These are phyloP conservation scores for Agapetus fuscipes DNA, from an alignment of 2,888 invertebrate genomes.

Conservation along the genomic window DNA sequence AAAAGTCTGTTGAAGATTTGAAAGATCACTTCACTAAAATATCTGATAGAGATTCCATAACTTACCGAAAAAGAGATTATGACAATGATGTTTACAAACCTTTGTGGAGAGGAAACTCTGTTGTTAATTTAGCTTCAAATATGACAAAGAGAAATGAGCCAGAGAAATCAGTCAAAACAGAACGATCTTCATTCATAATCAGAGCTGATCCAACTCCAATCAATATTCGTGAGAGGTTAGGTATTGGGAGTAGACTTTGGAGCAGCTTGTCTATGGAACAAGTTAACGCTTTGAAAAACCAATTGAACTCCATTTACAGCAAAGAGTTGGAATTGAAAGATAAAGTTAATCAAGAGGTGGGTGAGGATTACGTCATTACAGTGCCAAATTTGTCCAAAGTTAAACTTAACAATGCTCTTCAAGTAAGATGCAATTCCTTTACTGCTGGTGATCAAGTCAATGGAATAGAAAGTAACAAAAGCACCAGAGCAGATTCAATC, in stretches of 20 bases:
- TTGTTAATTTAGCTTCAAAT: slow-evolving; percentile 65
- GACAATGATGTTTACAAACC: slow-evolving; percentile 67
- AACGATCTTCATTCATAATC: slow-evolving; percentile 6
- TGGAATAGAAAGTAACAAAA: slow-evolving; percentile 31
- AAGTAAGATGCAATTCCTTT: slow-evolving; percentile 50
- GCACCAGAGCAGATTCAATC: slow-evolving; percentile 48
- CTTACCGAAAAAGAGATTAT: slow-evolving; percentile 33
- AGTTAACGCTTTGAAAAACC: slow-evolving; percentile 67
- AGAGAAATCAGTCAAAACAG: slow-evolving; percentile 5
- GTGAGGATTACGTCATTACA: slow-evolving; percentile 51
- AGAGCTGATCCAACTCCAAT: slow-evolving; percentile 33
- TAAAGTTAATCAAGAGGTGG: slow-evolving; percentile 31
- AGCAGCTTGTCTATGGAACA: slow-evolving; percentile 79
- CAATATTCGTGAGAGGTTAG: slow-evolving; percentile 40
- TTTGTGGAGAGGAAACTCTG: slow-evolving; percentile 75
- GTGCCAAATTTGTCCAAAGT: slow-evolving; percentile 37
- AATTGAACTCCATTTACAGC: slow-evolving; percentile 73
- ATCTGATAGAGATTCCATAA: slow-evolving; percentile 40
- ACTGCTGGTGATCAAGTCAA: slow-evolving; percentile 36
- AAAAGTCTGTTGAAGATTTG: slow-evolving; percentile 81
- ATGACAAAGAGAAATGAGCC: slow-evolving; percentile 51
- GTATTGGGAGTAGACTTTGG: slow-evolving; percentile 68
- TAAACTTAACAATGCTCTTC: slow-evolving; percentile 32
- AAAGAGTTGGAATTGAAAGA: slow-evolving; percentile 39
- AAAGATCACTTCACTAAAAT: slow-evolving; percentile 64